Percentiles rank a stretch among this genome's conserved stretches.
These are phyloP conservation scores for Malachius bipustulatus DNA, from an alignment of 2,888 invertebrate genomes.

Conservation along the genomic window DNA sequence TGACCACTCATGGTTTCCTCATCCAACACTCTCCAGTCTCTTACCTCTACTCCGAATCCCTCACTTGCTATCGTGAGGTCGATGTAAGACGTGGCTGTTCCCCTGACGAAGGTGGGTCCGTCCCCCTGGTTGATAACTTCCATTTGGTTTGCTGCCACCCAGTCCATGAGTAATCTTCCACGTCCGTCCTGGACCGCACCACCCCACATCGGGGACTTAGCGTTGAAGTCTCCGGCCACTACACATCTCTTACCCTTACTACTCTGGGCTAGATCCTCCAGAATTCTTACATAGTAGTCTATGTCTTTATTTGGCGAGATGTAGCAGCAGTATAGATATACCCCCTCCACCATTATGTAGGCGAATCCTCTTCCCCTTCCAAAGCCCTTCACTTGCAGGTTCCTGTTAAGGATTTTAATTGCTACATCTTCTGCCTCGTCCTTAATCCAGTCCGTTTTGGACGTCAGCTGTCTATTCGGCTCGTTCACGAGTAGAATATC, in stretches of 20 bases:
- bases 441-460: not conserved
- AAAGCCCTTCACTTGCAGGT: too few species aligned
- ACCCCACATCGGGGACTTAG: too few species aligned
- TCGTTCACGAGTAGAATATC: slow-evolving; percentile 9
- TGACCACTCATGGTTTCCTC: slow-evolving; percentile 8
- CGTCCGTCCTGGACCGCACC: slow-evolving; percentile 4
- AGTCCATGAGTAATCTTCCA: slow-evolving; percentile 4
- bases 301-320: too few species aligned
- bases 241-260: too few species aligned
- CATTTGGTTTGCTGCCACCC: not conserved
- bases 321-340: too few species aligned
- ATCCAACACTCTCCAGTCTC: too few species aligned
- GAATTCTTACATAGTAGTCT: too few species aligned
- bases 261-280: too few species aligned
- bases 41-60: not conserved
- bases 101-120: slow-evolving; percentile 1
- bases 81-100: slow-evolving; percentile 4
- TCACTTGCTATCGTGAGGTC: slow-evolving; percentile 8
- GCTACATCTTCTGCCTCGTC: not conserved
- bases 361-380: too few species aligned
- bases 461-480: not conserved
- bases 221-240: too few species aligned
- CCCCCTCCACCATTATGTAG: too few species aligned
- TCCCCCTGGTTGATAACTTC: slow-evolving; percentile 1
- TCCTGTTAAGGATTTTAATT: too few species aligned